These are phyloP conservation scores for Cremastinae sp. DNA, from an alignment of 2,888 invertebrate genomes.

Conservation along the genomic window DNA sequence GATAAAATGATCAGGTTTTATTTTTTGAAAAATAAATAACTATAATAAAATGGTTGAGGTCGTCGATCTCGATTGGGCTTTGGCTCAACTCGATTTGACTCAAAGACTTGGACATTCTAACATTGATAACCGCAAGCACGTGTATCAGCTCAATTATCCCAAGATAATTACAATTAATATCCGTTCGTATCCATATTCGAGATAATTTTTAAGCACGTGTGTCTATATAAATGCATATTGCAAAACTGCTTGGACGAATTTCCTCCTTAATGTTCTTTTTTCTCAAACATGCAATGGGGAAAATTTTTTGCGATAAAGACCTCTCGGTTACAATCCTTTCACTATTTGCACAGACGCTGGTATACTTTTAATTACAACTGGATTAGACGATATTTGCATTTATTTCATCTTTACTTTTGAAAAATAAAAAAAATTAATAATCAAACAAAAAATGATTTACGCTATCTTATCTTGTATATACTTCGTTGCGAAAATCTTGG, in stretches of 20 bases:
- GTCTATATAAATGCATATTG: constrained; percentile 45
- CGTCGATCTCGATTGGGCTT: too few relatives aligned
- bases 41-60: too few relatives aligned
- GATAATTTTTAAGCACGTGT: constrained; percentile 28
- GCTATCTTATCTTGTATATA: too few relatives aligned
- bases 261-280: background rate
- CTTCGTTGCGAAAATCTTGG: too few relatives aligned
- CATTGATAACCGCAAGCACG: constrained; percentile 9
- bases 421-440: constrained; percentile 23
- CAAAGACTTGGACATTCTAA: background rate
- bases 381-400: constrained; percentile 34
- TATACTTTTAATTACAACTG: constrained; percentile 32
- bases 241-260: constrained; percentile 28
- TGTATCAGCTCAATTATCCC: constrained; percentile 1
- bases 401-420: background rate
- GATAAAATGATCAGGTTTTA: too few relatives aligned
- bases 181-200: constrained; percentile 2
- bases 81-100: too few relatives aligned
- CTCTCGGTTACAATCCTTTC: constrained; percentile 66
- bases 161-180: constrained; percentile 32
- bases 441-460: too few relatives aligned
- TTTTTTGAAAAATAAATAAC: too few relatives aligned
- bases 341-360: constrained; percentile 62
- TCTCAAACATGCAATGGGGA: constrained; percentile 4
- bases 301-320: constrained; percentile 64